phyloP scores from a whole-genome alignment of 2,888 invertebrate genomes.

The Synanthedon vespiformis region DNA sequence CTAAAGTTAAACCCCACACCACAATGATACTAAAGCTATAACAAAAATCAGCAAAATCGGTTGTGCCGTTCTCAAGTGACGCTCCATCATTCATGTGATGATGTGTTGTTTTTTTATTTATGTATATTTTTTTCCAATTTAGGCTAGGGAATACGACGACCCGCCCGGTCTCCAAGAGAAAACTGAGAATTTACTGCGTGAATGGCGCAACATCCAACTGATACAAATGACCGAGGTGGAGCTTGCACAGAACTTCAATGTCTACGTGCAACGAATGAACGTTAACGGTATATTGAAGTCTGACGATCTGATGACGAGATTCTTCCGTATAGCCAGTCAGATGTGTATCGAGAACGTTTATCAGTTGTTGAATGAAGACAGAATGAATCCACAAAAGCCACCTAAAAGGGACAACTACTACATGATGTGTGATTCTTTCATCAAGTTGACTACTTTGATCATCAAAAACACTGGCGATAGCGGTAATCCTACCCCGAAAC shows the following conservation, averaged over 20 bases:
- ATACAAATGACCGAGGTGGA: conserved; percentile 84
- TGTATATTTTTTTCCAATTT: not conserved
- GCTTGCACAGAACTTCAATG: conserved; percentile 89
- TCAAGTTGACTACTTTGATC: conserved; percentile 91
- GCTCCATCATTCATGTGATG: too few species aligned
- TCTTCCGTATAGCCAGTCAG: conserved; percentile 96
- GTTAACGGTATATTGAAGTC: conserved; percentile 90
- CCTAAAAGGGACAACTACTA: conserved; percentile 88
- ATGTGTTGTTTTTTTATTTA: not conserved
- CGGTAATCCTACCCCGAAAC: conserved; percentile 93
- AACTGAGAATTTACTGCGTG: conserved; percentile 92
- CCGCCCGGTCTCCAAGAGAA: conserved; percentile 95
- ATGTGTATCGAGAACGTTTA: conserved; percentile 97
- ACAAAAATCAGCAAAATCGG: too few species aligned
- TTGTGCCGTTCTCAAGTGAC: too few species aligned
- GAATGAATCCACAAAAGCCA: conserved; percentile 73
- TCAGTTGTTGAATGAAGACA: conserved; percentile 81
- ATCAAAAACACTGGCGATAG: conserved; percentile 94
- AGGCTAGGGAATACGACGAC: conserved; percentile 85
- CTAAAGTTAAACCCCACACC: too few species aligned
- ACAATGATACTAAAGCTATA: too few species aligned
- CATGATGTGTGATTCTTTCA: conserved; percentile 94
- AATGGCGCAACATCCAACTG: conserved; percentile 95
- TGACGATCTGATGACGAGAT: conserved; percentile 96
- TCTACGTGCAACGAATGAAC: conserved; percentile 97